Base-by-base conservation (phyloP, 2,888 invertebrate genomes). In the Limulus polyphemus region DNA sequence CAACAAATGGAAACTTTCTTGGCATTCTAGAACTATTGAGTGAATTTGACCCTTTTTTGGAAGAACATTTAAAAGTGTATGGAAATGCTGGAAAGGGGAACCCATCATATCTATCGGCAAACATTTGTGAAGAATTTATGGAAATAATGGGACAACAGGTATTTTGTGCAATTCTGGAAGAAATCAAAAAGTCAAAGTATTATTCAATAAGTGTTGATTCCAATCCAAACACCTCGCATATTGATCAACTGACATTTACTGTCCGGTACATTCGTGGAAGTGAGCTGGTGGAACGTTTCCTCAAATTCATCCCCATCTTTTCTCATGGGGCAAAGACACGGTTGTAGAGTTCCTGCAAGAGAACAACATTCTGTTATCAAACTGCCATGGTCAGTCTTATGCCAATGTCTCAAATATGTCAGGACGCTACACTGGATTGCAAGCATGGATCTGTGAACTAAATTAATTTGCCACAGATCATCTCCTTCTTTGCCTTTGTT, bases 111-210 rank as follows among this genome's bases (percentile, higher is more conserved):
- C 63, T 70, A 61, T 69, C 69, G 58, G 69, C 69, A n/a, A 72
- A 69, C 67, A 73, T 71, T 47, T 72, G 72, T 67, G 70, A 72
- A 60, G 71, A 74, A 67, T 72, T 73, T 67, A 71, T 72, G 10
- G 52, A 52, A 52, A 52, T 52, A 14, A 52, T 52, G 52, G 52
- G 52, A 16, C 10, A 14, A 16, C 52, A 17, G n/a, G 52, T 52
- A 16, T 17, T 14, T 52, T 17, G 17, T 16, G 52, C 9, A 17
- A 52, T 52, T 52, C 52, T 52, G 17, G 14, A 12, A 9, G 52
- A 52, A 17, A 52, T 52, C 10, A 52, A 52, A 52, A 52, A 16
- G n/a, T 14, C 52, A 17, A 52, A 52, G 17, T 52, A 10, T 17
- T 52, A 16, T 17, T 14, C 68, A 61, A 55, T 67, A 17, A 60